Conservation (phyloP, 2,888 invertebrate species). For the Callosobruchus maculatus region DNA sequence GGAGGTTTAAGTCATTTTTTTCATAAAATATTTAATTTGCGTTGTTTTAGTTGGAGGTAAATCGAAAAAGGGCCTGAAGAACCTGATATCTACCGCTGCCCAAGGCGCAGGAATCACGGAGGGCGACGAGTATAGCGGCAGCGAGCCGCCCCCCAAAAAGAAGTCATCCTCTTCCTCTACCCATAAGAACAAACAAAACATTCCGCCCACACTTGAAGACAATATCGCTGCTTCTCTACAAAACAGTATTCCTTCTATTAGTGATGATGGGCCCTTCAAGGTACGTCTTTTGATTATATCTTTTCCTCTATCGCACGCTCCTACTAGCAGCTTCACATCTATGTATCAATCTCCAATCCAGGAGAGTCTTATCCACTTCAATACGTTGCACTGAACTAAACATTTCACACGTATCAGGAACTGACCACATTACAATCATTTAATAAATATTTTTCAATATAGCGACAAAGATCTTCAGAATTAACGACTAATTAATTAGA, state of each 20-base stretch:
- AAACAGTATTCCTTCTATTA: constrained; percentile 40
- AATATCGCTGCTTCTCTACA: constrained; percentile 54
- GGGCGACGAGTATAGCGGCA: constrained; percentile 57
- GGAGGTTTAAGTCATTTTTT: too few species aligned
- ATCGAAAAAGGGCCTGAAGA: constrained; percentile 31
- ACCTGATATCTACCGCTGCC: constrained; percentile 50
- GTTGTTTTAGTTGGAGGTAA: constrained; percentile 23
- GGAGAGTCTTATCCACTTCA: too few species aligned
- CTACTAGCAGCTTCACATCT: too few species aligned
- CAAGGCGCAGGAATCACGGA: constrained; percentile 56
- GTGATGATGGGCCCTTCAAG: constrained; percentile 62
- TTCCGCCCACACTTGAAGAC: constrained; percentile 44
- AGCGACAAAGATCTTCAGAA: too few species aligned
- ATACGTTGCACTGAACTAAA: too few species aligned
- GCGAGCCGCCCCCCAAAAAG: constrained; percentile 26
- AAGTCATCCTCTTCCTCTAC: constrained; percentile 14
- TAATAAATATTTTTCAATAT: too few species aligned
- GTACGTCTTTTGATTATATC: too few species aligned
- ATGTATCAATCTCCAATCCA: too few species aligned
- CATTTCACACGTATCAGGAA: too few species aligned
- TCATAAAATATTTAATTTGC: background rate
- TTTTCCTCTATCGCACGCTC: too few species aligned
- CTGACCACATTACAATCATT: too few species aligned
- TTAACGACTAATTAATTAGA: too few species aligned
- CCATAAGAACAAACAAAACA: constrained; percentile 33